Evolutionary conservation across 2,888 invertebrate genomes (phyloP).

Genomic region (Trypoxylon attenuatum): DNA sequence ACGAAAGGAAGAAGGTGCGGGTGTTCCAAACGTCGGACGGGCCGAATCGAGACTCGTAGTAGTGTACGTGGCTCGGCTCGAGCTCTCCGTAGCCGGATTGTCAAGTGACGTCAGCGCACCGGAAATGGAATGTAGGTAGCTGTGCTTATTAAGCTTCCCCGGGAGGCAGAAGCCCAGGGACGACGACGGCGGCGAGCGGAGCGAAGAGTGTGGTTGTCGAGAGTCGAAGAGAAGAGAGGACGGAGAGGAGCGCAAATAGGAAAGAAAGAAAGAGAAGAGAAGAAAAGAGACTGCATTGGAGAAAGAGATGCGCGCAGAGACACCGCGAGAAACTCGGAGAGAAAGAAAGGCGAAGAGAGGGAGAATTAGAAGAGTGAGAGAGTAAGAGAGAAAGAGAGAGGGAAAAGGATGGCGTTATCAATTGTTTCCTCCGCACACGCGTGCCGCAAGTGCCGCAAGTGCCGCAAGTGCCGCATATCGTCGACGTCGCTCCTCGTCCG

Average conservation of each 20-base stretch:
- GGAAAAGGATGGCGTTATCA: slow-evolving; percentile 65
- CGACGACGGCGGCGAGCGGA: slow-evolving; percentile 9
- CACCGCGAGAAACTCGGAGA: slow-evolving; percentile 22
- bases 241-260: slow-evolving; percentile 28
- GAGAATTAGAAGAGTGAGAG: slow-evolving; percentile 21
- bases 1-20: too few species aligned
- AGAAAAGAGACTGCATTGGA: slow-evolving; percentile 38
- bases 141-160: slow-evolving; percentile 71
- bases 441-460: slow-evolving; percentile 67
- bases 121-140: slow-evolving; percentile 75
- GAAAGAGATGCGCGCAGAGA: slow-evolving; percentile 6
- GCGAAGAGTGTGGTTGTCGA: slow-evolving; percentile 29
- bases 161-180: slow-evolving; percentile 28
- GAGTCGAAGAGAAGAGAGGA: slow-evolving; percentile 35
- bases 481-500: slow-evolving; percentile 28
- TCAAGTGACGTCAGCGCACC: slow-evolving; percentile 72
- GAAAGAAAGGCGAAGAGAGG: slow-evolving; percentile 32
- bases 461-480: slow-evolving; percentile 63
- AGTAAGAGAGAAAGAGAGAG: slow-evolving; percentile 25
- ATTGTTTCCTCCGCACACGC: slow-evolving; percentile 74
- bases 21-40: too few species aligned
- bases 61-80: slow-evolving; percentile 54
- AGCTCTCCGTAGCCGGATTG: slow-evolving; percentile 65
- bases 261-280: slow-evolving; percentile 30
- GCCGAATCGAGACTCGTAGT: too few species aligned